Evolutionary conservation across 2,888 invertebrate genomes (phyloP), one percentile per base, ranked within the genome.

Genomic region (Epinotia bilunana): DNA sequence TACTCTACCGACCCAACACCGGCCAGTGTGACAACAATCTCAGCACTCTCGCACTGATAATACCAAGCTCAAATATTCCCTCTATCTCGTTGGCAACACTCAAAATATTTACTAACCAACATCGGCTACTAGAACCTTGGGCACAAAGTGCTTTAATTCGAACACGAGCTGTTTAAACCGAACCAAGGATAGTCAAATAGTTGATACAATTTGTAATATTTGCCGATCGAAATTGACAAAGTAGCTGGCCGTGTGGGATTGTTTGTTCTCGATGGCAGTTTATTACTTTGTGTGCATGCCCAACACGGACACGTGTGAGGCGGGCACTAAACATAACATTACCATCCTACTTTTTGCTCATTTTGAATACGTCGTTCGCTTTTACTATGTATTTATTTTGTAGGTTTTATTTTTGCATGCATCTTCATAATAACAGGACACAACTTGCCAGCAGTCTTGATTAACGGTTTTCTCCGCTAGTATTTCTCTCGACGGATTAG

Each of bases 111-210:
- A 77, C 74, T 78, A 76, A 60, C 78, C 78, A 81, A 83, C 72
- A 77, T 75, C 72, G 76, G 68, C 77, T 55, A 73, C 46, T 62
- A 46, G 73, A 77, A 72, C 82, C 83, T 84, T 83, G 83, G 49
- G 76, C 39, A 69, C 70, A 73, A 69, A 79, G 77, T 76, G 78
- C 79, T 79, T 77, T 80, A 78, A 77, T 78, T 78, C 60, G 73
- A 73, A 78, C 78, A 53, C 74, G 77, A 79, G 75, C 82, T 82
- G 78, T 78, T 70, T 77, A 83, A 85, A 87, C 82, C 65, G 69
- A 81, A 63, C 81, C 87, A 87, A 87, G 87, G 86, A 82, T 83
- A 77, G 69, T 70, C 80, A 83, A 80, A 80, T 73, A 80, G 65
- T 71, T 67, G 49, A 73, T 74, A 73, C 76, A 78, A 78, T 79